Percentiles rank a stretch among this genome's conserved stretches.
Conservation (phyloP, 2,888 invertebrate species). For the Aleiodes alternator region DNA sequence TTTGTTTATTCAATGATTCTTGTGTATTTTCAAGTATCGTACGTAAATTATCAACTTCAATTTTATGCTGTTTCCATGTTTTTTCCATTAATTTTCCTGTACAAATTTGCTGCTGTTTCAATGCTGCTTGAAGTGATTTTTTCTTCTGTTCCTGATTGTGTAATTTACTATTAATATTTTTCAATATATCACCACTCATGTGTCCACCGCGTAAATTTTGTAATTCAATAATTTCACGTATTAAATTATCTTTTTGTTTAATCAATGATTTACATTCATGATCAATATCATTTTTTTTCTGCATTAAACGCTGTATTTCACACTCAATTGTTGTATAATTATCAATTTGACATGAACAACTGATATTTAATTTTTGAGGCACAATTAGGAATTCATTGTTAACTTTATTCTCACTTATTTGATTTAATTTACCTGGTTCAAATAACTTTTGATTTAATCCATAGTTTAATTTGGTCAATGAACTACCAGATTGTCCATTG, state of each 20-base stretch:
- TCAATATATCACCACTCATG: constrained; percentile 50
- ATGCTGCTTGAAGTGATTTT: constrained; percentile 79
- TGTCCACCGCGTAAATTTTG: constrained; percentile 58
- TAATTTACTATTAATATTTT: constrained; percentile 65
- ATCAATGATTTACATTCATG: constrained; percentile 59
- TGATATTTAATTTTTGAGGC: constrained; percentile 43
- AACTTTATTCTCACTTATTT: constrained; percentile 49
- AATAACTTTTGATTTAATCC: constrained; percentile 40
- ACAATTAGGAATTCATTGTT: constrained; percentile 43
- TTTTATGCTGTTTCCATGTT: constrained; percentile 78
- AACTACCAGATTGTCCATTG: neutral
- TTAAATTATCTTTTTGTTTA: constrained; percentile 63
- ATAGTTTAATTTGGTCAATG: constrained; percentile 42
- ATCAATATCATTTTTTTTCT: constrained; percentile 60
- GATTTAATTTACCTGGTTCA: constrained; percentile 50
- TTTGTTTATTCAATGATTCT: constrained; percentile 78
- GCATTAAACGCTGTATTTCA: constrained; percentile 56
- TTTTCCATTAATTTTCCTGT: constrained; percentile 78
- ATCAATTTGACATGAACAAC: constrained; percentile 55
- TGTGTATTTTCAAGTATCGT: constrained; percentile 77
- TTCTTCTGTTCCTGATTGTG: constrained; percentile 80
- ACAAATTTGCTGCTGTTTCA: constrained; percentile 81
- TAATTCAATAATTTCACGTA: constrained; percentile 64
- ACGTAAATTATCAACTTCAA: constrained; percentile 78
- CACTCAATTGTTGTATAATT: constrained; percentile 55